Evolutionary conservation across 2,888 invertebrate genomes (phyloP).

Genomic region (Trachelus tabidus): DNA sequence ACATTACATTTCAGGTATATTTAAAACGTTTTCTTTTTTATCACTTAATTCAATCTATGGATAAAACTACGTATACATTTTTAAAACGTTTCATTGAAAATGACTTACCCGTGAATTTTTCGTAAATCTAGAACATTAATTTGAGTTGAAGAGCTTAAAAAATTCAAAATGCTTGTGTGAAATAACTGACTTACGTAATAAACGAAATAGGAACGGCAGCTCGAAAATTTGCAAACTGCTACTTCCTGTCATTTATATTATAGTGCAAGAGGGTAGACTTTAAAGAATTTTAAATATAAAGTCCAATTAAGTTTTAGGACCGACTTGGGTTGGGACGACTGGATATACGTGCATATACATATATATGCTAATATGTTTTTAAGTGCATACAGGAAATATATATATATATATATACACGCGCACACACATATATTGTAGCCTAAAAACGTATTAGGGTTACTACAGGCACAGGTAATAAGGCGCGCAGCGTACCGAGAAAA

Average conservation of each 20-base stretch:
- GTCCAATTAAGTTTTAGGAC: constrained; percentile 34
- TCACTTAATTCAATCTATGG: not conserved
- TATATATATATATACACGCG: too few species aligned
- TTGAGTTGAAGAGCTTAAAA: not conserved
- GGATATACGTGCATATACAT: too few species aligned
- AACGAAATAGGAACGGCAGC: not conserved
- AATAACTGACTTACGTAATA: not conserved
- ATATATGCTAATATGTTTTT: too few species aligned
- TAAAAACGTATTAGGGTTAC: not conserved
- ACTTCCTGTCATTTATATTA: not conserved
- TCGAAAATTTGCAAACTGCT: too few species aligned
- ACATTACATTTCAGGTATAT: not conserved
- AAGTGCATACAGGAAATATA: too few species aligned
- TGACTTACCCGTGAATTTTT: not conserved
- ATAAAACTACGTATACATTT: not conserved
- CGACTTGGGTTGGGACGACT: not conserved
- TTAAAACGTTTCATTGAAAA: not conserved
- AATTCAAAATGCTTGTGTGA: not conserved
- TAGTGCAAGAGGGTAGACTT: not conserved
- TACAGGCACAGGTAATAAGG: not conserved
- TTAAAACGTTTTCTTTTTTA: not conserved
- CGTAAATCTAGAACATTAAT: not conserved
- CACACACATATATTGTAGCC: not conserved
- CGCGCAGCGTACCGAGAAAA: not conserved
- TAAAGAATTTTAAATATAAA: constrained; percentile 12